Base-by-base conservation (phyloP, 2,888 invertebrate genomes). In the Parthenolecanium corni region DNA sequence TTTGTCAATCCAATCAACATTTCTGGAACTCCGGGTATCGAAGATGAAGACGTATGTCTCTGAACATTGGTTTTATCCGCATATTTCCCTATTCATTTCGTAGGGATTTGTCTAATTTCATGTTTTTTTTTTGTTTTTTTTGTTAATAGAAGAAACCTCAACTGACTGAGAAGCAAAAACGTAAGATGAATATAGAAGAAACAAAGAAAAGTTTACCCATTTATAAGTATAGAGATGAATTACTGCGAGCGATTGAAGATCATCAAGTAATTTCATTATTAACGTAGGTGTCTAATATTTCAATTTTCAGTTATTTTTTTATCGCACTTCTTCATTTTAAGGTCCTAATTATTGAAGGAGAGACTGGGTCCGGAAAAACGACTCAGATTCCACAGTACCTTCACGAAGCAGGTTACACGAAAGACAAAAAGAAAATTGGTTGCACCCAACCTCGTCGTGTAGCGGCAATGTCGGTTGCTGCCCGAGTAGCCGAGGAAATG, bases 391-490 rank as follows among this genome's bases (percentile, higher is more conserved):
- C 97, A 0, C 97, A 98, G 74, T 97, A 97, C 76, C 78, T 98
- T 11, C 85, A 94, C 73, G 95, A 98, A 72, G 88, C 94, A 52
- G 97, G 91, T 2, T 92, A 86, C 70, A 87, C 89, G 1, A 76
- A 81, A 56, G 84, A 86, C 71, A 85, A 82, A 40, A 91, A 89
- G 76, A 85, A 86, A 74, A 90, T 97, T 70, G 97, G 96, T 1
- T 98, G 97, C 72, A 98, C 97, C 0, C 95, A 96, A 74, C 97
- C 98, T 0, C 79, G 97, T 67, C 79, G 98, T 74, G 98, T 99
- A 1, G 98, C 98, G 21, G 96, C 98, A 2, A 99, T 98, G 98
- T 94, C 94, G n/a, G 98, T 99, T 21, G 92, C 98, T 20, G 88
- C 96, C 3, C 82, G 98, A 73, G 98, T 99, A 1, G 91, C 97